Conservation (phyloP, 1,140 invertebrate species). For the Diorhabda carinulata region DNA sequence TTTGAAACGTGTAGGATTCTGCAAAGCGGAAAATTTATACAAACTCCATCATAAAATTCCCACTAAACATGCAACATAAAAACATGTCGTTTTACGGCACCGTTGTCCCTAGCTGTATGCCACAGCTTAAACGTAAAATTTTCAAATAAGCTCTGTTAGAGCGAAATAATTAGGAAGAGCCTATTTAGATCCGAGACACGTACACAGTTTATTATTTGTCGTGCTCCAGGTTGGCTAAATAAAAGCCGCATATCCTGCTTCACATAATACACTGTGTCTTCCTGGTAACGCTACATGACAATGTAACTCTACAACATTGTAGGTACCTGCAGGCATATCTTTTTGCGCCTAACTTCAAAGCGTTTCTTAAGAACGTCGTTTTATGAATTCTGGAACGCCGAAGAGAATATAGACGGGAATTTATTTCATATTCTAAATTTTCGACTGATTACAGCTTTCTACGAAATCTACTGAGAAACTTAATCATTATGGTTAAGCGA, state of each 20-base stretch:
- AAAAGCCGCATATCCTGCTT: conserved; percentile 9
- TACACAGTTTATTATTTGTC: conserved; percentile 12
- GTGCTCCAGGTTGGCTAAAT: conserved; percentile 3
- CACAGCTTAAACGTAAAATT: not conserved
- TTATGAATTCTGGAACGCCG: not conserved
- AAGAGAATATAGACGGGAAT: too few relatives aligned
- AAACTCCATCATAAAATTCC: not conserved
- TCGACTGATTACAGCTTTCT: too few relatives aligned
- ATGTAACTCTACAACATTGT: not conserved
- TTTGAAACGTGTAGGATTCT: not conserved
- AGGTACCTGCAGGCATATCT: not conserved
- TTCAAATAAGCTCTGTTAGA: conserved; percentile 5
- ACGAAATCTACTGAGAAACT: too few relatives aligned
- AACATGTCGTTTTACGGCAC: not conserved
- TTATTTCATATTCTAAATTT: too few relatives aligned
- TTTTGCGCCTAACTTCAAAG: conserved; percentile 4
- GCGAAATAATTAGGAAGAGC: conserved; percentile 12
- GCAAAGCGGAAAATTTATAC: not conserved
- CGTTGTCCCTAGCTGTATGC: not conserved
- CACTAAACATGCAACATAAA: not conserved
- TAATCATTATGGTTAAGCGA: too few relatives aligned
- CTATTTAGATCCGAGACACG: conserved; percentile 11
- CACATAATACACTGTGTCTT: not conserved
- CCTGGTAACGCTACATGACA: not conserved
- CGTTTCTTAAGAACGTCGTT: not conserved